Evolutionary conservation across 2,888 invertebrate genomes (phyloP).

Genomic region (Tethea ocularis): DNA sequence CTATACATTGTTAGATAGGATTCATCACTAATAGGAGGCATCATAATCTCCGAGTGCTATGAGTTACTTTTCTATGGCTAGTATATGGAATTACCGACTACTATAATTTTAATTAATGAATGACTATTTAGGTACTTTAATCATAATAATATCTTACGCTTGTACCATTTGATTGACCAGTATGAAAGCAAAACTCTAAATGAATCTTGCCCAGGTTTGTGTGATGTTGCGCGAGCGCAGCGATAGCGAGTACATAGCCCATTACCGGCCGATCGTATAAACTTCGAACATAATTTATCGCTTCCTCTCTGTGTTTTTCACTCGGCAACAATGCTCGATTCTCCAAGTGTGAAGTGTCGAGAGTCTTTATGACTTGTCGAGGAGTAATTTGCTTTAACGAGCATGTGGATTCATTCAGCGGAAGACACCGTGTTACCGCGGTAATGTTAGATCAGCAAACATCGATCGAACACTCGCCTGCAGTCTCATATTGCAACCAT

Average conservation of each 20-base stretch:
- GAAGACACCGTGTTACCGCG: constrained; percentile 37
- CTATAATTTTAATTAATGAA: too few species aligned
- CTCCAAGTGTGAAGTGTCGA: constrained; percentile 61
- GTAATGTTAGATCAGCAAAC: constrained; percentile 18
- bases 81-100: too few species aligned
- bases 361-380: constrained; percentile 75
- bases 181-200: neutral
- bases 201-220: neutral
- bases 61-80: too few species aligned
- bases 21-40: too few species aligned
- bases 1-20: too few species aligned
- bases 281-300: constrained; percentile 81
- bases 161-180: neutral
- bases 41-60: too few species aligned
- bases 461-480: constrained; percentile 14
- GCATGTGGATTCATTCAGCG: constrained; percentile 40
- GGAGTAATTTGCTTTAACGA: constrained; percentile 67
- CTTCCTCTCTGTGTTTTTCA: constrained; percentile 79
- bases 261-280: constrained; percentile 77
- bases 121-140: too few species aligned
- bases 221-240: constrained; percentile 40
- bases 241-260: constrained; percentile 56
- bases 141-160: too few species aligned
- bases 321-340: constrained; percentile 71
- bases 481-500: constrained; percentile 16